phyloP scores from a whole-genome alignment of 2,888 invertebrate species.

The Watsonalla binaria region DNA sequence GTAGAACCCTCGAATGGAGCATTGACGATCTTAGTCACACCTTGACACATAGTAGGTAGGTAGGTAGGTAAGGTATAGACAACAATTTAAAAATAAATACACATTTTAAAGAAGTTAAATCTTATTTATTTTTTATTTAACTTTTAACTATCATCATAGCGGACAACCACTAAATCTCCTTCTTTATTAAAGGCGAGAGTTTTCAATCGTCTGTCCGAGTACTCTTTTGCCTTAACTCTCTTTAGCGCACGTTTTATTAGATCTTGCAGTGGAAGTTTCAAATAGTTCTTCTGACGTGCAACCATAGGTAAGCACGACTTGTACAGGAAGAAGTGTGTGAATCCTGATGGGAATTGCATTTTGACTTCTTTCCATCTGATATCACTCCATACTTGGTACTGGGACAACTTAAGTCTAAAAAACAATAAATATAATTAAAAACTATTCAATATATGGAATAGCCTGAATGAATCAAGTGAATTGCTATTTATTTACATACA shows the following conservation, averaged over 20 bases:
- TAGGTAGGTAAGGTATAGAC: too few species aligned
- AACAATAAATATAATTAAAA: not conserved
- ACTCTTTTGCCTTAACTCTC: conserved; percentile 13
- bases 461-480: not conserved
- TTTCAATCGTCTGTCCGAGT: conserved; percentile 39
- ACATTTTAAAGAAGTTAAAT: too few species aligned
- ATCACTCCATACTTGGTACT: conserved; percentile 57
- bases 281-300: conserved; percentile 22
- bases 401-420: conserved; percentile 34
- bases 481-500: not conserved
- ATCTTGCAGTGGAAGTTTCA: conserved; percentile 35
- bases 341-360: conserved; percentile 50
- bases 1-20: too few species aligned
- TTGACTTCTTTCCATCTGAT: conserved; percentile 57
- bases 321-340: conserved; percentile 49
- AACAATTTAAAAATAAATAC: too few species aligned
- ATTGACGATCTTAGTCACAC: too few species aligned
- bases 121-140: too few species aligned
- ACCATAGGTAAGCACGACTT: conserved; percentile 20
- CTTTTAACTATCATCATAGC: conserved; percentile 9
- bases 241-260: conserved; percentile 33
- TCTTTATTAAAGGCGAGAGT: conserved; percentile 41
- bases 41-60: too few species aligned
- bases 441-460: not conserved
- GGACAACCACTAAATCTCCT: conserved; percentile 32